Base-by-base conservation (phyloP, 2,888 invertebrate species). In the Drosophila dives region DNA sequence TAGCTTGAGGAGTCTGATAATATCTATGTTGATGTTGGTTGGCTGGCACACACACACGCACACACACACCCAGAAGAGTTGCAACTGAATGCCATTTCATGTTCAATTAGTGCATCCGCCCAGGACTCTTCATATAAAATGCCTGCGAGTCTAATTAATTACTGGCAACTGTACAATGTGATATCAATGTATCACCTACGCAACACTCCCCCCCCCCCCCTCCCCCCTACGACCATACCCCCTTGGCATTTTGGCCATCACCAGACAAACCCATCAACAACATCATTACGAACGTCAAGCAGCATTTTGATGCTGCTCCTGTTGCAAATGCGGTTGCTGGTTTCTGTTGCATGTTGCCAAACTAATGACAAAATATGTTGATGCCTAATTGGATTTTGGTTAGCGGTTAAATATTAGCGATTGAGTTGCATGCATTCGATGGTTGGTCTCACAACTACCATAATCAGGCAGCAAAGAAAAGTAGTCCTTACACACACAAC, bases 61-160 rank as follows among this genome's bases (percentile, higher is more conserved):
- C 48, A 49, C 49, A 23, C 11, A 17, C 34, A 36, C 36, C 26
- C 32, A 29, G 29, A 29, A 29, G 29, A 29, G 29, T 29, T 29
- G 6, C 48, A 33, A 40, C 49, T 66, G 68, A 56, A 69, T 79
- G 61, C 53, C 72, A 72, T 86, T 89, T 90, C 88, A 89, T 87
- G 91, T 87, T 89, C 87, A 87, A 87, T 90, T 87, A 90, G 87
- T 82, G 65, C 63, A 48, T 33, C 58, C 45, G 67, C 29, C 72
- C 45, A 70, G 55, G 59, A 68, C 73, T 69, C 77, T 74, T 80
- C 88, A 74, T 70, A 77, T 73, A 75, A 80, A 90, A 90, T 89
- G 87, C 90, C 91, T 87, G 83, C 88, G 69, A 87, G 87, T 90
- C 90, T 90, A 87, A 87, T 87, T 90, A 87, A 87, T 90, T 89